Evolutionary conservation across 2,888 invertebrate species (phyloP).

Genomic region (Agrotis exclamationis): DNA sequence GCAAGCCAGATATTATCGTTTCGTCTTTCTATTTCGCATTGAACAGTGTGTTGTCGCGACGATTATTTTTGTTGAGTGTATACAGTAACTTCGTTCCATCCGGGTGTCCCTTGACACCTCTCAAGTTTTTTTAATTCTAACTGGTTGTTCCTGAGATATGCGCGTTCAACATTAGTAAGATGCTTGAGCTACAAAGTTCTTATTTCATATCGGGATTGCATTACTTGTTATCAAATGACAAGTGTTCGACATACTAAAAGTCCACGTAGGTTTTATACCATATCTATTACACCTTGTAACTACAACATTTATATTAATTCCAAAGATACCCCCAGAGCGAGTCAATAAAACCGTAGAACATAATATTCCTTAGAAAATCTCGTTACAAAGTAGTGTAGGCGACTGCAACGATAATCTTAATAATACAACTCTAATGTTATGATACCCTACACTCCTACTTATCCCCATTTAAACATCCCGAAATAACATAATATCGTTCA

Average conservation of each 20-base stretch:
- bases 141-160: too few species aligned
- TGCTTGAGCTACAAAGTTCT: too few species aligned
- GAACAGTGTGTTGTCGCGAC: too few species aligned
- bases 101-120: too few species aligned
- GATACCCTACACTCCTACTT: slow-evolving; percentile 48
- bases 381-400: slow-evolving; percentile 28
- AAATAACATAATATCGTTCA: slow-evolving; percentile 66
- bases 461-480: slow-evolving; percentile 48
- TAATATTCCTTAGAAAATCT: slow-evolving; percentile 25
- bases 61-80: too few species aligned
- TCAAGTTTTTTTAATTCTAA: too few species aligned
- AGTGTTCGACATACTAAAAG: not conserved
- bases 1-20: too few species aligned
- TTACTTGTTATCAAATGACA: not conserved
- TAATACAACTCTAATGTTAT: slow-evolving; percentile 42
- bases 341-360: slow-evolving; percentile 40
- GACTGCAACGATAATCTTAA: slow-evolving; percentile 14
- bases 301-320: slow-evolving; percentile 2
- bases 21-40: too few species aligned
- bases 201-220: too few species aligned
- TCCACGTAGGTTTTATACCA: slow-evolving; percentile 1
- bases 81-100: too few species aligned
- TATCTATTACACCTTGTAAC: slow-evolving; percentile 14
- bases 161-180: too few species aligned
- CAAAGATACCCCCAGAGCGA: not conserved